Evolutionary conservation across 2,888 invertebrate genomes (phyloP).

Genomic region (Drosophila antonietae): DNA sequence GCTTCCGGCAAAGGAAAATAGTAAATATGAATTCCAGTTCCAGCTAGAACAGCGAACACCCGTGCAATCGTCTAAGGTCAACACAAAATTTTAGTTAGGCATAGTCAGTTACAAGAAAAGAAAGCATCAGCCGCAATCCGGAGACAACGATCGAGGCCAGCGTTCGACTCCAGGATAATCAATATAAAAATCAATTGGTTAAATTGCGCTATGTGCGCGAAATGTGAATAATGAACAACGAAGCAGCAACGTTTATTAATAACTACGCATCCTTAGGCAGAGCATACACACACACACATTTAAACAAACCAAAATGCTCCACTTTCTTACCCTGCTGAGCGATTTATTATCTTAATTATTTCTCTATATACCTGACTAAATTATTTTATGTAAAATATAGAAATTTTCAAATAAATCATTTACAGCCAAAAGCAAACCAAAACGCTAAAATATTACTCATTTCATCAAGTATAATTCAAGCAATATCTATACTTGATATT

Average conservation of each 20-base stretch:
- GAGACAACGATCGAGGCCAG: conserved; percentile 14
- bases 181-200: conserved; percentile 36
- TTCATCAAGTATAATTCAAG: conserved; percentile 28
- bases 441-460: conserved; percentile 52
- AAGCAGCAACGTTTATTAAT: conserved; percentile 22
- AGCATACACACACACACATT: background rate
- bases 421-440: conserved; percentile 57
- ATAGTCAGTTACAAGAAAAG: conserved; percentile 38
- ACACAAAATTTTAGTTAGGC: conserved; percentile 51
- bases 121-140: conserved; percentile 26
- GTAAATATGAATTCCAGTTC: conserved; percentile 34
- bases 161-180: conserved; percentile 26
- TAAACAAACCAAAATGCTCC: conserved; percentile 14
- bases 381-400: conserved; percentile 73
- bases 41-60: conserved; percentile 21
- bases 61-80: conserved; percentile 34
- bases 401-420: conserved; percentile 71
- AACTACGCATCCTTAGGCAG: conserved; percentile 25
- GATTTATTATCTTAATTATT: conserved; percentile 44
- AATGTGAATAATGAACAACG: conserved; percentile 20
- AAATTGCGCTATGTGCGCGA: conserved; percentile 20
- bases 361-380: conserved; percentile 75
- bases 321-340: conserved; percentile 41
- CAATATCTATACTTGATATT: background rate
- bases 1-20: conserved; percentile 69